Evolutionary conservation across 2,113 vertebrate genomes (phyloP).

Genomic region (Meleagris gallopavo): DNA sequence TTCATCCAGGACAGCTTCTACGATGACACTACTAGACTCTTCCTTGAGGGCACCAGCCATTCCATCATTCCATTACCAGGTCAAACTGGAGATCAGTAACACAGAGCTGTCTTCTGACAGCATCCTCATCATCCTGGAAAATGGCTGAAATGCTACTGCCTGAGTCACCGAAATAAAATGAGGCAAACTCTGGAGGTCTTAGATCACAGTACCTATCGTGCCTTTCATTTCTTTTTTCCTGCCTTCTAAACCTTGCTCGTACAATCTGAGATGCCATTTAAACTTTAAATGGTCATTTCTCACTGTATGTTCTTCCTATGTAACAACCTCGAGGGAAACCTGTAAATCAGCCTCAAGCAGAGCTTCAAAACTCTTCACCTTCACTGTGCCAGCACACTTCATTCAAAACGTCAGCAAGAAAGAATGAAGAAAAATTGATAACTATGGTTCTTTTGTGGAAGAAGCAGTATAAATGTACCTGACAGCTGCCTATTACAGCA

Average conservation of each 20-base stretch:
- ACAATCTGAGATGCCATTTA: neutral
- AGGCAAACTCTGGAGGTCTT: neutral
- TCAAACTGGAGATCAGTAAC: neutral
- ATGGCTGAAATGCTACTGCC: neutral
- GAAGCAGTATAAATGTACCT: conserved; percentile 29
- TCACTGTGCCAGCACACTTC: neutral
- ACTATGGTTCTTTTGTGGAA: conserved; percentile 31
- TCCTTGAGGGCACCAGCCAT: neutral
- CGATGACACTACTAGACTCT: neutral
- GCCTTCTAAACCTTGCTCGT: neutral
- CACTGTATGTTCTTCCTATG: neutral
- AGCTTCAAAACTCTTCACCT: conserved; percentile 36
- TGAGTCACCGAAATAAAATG: neutral
- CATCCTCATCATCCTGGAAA: neutral
- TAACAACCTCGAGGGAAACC: neutral
- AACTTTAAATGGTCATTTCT: conserved; percentile 10
- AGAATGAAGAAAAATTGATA: conserved; percentile 42
- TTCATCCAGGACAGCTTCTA: neutral
- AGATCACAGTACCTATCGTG: neutral
- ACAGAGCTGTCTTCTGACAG: neutral
- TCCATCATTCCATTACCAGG: neutral
- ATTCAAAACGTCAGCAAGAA: neutral
- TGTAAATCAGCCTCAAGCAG: neutral
- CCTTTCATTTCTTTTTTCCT: conserved; percentile 3
- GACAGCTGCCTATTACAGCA: conserved; percentile 62